phyloP scores from a whole-genome alignment of 2,888 invertebrate genomes.

The Masnerella sp. region DNA sequence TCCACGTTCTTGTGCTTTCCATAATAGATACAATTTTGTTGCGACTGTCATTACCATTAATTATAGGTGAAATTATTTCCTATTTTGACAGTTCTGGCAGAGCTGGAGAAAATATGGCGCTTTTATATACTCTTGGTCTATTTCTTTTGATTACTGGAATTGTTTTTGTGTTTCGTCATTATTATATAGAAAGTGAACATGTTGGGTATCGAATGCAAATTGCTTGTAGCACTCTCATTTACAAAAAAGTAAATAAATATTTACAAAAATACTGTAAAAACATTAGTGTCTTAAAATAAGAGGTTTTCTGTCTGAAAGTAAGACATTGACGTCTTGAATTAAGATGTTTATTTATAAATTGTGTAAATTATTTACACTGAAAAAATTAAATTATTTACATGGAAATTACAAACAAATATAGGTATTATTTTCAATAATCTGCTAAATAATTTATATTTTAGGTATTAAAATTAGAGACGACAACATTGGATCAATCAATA shows the following conservation, averaged over 20 bases:
- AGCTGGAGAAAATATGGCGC: background rate
- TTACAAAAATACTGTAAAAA: too few species aligned
- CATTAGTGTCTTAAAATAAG: too few species aligned
- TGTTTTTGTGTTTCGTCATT: background rate
- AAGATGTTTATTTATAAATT: too few species aligned
- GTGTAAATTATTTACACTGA: too few species aligned
- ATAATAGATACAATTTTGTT: too few species aligned
- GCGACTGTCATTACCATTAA: too few species aligned
- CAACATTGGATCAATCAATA: constrained; percentile 84
- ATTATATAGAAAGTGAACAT: background rate
- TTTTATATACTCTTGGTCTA: too few species aligned
- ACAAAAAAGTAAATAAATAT: background rate
- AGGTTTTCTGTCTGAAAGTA: too few species aligned
- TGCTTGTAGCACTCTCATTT: background rate
- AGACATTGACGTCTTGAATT: too few species aligned
- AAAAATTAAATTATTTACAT: too few species aligned
- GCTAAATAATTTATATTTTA: constrained; percentile 70
- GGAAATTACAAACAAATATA: background rate
- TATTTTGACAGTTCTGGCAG: too few species aligned
- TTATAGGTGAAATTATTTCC: too few species aligned
- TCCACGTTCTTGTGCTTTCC: background rate
- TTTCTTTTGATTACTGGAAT: background rate
- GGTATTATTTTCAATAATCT: background rate
- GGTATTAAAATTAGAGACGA: constrained; percentile 85
- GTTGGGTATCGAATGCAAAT: background rate